phyloP scores from a whole-genome alignment of 2,797 vertebrate genomes.

The Mico argentatus region DNA sequence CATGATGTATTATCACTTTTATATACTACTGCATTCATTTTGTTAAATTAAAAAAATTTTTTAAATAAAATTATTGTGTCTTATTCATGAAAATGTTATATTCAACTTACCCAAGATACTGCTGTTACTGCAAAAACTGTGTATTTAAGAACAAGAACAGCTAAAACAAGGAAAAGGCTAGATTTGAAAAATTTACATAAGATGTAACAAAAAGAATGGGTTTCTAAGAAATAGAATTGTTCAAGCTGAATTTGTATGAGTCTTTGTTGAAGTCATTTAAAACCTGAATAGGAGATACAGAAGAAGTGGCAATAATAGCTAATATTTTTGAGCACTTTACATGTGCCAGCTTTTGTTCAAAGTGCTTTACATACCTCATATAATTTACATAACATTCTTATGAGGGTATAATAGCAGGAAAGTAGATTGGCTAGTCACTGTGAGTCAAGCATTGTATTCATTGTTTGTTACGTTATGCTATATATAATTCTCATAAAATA shows the following conservation, averaged over 20 bases:
- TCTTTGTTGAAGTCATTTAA: background rate
- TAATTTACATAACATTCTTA: background rate
- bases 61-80: no score
- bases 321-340: background rate
- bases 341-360: background rate
- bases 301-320: background rate
- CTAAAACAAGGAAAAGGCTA: background rate
- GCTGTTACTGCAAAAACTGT: background rate
- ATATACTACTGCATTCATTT: no score
- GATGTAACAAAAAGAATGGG: background rate
- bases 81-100: background rate
- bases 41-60: no score
- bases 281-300: background rate
- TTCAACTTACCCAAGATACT: background rate
- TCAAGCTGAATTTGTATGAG: background rate
- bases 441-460: background rate
- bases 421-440: background rate
- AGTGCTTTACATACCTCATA: background rate
- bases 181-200: background rate
- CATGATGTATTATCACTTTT: no score
- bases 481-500: background rate
- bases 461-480: background rate
- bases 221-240: background rate
- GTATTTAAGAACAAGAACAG: background rate
- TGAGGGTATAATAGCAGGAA: background rate